phyloP scores from a whole-genome alignment of 1,140 invertebrate genomes.

The Drosophila murphyi region DNA sequence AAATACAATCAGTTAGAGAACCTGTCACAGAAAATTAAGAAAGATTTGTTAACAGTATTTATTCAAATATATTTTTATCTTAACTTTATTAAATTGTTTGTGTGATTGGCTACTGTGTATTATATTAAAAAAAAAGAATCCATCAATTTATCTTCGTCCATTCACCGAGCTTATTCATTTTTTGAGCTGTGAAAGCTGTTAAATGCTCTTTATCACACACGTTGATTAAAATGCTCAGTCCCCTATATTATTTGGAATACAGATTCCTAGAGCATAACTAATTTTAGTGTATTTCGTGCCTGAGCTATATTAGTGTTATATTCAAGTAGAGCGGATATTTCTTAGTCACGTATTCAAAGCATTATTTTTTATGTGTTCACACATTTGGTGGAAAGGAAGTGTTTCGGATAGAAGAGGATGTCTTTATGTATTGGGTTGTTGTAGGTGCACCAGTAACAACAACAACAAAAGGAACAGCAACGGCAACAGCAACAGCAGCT shows the following conservation, averaged over 20 bases:
- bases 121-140: neutral
- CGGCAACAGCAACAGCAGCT: neutral
- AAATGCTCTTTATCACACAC: neutral
- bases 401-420: constrained; percentile 60
- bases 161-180: neutral
- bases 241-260: neutral
- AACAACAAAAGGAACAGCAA: neutral
- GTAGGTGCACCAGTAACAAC: constrained; percentile 6
- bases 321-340: constrained; percentile 18
- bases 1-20: neutral
- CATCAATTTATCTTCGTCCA: neutral
- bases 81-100: constrained; percentile 4
- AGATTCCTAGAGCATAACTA: neutral
- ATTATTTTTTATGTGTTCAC: constrained; percentile 15
- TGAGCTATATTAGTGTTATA: neutral
- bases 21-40: neutral
- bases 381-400: constrained; percentile 32
- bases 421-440: constrained; percentile 68
- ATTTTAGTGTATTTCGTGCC: neutral
- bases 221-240: neutral
- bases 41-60: neutral
- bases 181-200: neutral
- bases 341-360: constrained; percentile 7
- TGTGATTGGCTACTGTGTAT: neutral
- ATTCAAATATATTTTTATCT: neutral